Conservation (phyloP, 2,888 invertebrate genomes). For the Bellardia bayeri region DNA sequence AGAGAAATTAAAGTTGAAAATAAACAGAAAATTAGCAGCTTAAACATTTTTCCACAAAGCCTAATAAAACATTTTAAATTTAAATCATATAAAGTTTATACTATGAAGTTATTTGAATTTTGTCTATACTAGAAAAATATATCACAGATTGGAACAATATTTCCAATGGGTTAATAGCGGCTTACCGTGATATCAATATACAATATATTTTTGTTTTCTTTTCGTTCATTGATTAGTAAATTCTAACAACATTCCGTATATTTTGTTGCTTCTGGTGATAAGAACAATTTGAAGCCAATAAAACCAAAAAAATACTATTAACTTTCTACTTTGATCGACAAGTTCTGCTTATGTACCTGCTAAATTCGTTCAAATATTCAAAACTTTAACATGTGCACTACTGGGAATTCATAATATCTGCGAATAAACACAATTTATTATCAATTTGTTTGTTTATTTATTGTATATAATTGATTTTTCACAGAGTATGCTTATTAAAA, state of each 20-base stretch:
- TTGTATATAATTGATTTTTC: no score
- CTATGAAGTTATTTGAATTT: no score
- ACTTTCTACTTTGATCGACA: constrained; percentile 24
- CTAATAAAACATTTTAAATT: no score
- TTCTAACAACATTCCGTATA: constrained; percentile 60
- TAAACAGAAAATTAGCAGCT: no score
- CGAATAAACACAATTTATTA: background rate
- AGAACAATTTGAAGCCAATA: constrained; percentile 20
- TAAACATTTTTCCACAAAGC: no score
- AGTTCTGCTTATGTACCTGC: constrained; percentile 19
- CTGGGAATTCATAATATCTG: background rate
- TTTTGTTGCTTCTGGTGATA: constrained; percentile 46
- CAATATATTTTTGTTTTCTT: constrained; percentile 11
- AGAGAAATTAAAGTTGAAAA: no score
- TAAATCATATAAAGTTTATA: no score
- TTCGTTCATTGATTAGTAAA: constrained; percentile 44
- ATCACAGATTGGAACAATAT: background rate
- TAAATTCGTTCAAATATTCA: background rate
- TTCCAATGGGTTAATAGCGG: constrained; percentile 32
- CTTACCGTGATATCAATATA: constrained; percentile 57
- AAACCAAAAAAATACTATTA: background rate
- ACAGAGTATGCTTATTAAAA: no score
- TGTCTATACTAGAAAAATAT: no score
- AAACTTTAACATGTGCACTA: background rate
- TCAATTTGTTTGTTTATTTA: background rate